phyloP scores from a whole-genome alignment of 92 coral and sea anemone species.

The Actinernus sp. region DNA sequence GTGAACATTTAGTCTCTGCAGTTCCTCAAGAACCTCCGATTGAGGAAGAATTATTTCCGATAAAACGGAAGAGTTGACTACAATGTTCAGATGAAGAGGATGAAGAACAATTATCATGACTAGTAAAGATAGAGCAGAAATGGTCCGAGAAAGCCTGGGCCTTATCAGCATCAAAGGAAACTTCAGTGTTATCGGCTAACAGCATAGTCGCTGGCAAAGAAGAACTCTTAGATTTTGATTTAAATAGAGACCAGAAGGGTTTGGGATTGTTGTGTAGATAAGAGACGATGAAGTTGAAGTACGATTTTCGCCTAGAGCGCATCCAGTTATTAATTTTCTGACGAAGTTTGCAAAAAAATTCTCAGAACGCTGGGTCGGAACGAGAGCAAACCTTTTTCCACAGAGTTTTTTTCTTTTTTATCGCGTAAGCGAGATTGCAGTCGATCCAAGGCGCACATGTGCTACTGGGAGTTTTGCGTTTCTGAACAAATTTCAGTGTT shows the following conservation, averaged over 20 bases:
- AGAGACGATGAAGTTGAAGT: conserved; percentile 11
- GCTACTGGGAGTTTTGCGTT: neutral
- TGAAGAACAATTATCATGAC: no score
- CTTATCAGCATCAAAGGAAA: conserved; percentile 29
- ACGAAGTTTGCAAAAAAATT: conserved; percentile 34
- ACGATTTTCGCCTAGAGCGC: conserved; percentile 11
- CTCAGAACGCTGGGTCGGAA: conserved; percentile 33
- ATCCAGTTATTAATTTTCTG: conserved; percentile 43
- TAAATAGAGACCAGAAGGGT: conserved; percentile 32
- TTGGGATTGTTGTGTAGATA: conserved; percentile 16
- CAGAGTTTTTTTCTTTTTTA: conserved; percentile 9
- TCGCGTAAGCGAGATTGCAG: conserved; percentile 15
- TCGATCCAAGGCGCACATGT: conserved; percentile 20
- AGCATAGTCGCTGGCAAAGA: conserved; percentile 10
- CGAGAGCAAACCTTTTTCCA: conserved; percentile 19
- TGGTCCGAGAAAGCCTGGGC: conserved; percentile 24
- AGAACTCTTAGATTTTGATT: neutral
- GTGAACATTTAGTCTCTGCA: no score
- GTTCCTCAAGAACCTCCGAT: no score
- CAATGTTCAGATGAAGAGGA: no score
- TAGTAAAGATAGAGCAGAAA: conserved; percentile 17
- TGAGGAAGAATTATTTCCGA: no score
- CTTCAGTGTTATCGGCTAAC: conserved; percentile 15
- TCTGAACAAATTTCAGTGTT: neutral
- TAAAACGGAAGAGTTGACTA: no score